These are phyloP conservation scores for Gallirallus australis DNA, from an alignment of 2,797 vertebrate genomes.

Conservation along the genomic window DNA sequence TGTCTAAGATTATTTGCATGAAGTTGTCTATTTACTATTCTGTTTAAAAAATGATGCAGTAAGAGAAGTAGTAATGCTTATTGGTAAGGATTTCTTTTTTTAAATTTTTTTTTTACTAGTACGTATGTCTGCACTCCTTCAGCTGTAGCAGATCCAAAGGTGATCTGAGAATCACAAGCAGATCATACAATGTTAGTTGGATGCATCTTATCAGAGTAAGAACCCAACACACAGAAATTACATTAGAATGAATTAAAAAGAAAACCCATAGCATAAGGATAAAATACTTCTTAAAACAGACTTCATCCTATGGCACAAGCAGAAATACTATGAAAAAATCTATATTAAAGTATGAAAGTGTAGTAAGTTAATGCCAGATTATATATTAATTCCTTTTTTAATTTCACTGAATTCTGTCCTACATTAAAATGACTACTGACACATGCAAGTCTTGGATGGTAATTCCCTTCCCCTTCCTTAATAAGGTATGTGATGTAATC, in stretches of 20 bases:
- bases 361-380: neutral
- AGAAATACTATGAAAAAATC: neutral
- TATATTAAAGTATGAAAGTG: neutral
- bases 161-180: neutral
- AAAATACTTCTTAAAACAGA: neutral
- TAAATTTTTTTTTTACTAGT: neutral
- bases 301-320: neutral
- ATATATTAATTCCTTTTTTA: neutral
- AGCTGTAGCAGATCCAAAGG: neutral
- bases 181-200: neutral
- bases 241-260: neutral
- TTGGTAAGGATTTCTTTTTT: neutral
- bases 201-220: neutral
- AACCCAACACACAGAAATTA: neutral
- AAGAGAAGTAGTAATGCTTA: neutral
- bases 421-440: neutral
- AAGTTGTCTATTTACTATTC: neutral
- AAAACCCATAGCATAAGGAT: neutral
- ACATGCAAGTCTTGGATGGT: neutral
- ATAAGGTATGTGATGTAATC: neutral
- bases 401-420: neutral
- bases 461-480: neutral
- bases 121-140: neutral
- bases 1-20: neutral
- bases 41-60: neutral